Percentiles rank a stretch among this genome's conserved stretches.
These are phyloP conservation scores for Butorides virescens DNA, from an alignment of 2,113 vertebrate species.

Conservation along the genomic window DNA sequence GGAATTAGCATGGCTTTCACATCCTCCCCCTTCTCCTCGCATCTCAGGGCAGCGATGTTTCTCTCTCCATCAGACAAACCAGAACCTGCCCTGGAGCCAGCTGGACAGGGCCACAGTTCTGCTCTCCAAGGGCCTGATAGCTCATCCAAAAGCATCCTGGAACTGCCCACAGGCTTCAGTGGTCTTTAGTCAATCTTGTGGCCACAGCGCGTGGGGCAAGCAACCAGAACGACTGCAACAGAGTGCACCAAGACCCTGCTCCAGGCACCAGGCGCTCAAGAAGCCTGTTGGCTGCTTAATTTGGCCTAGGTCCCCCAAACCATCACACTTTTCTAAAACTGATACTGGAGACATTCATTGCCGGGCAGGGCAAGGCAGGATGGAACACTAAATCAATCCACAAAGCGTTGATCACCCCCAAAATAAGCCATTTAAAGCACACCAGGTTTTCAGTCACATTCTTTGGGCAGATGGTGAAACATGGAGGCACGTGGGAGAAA, in stretches of 20 bases:
- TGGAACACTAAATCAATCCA: neutral
- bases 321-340: neutral
- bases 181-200: neutral
- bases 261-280: neutral
- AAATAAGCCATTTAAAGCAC: neutral
- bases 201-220: neutral
- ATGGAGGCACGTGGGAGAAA: neutral
- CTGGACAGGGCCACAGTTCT: neutral
- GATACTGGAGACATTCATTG: neutral
- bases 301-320: neutral
- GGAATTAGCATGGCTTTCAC: conserved; percentile 33
- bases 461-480: neutral
- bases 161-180: neutral
- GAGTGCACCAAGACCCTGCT: neutral
- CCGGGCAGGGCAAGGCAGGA: neutral
- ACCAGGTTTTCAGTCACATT: neutral
- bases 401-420: neutral
- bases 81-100: neutral
- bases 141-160: neutral
- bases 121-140: neutral
- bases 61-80: neutral
- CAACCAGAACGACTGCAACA: neutral
- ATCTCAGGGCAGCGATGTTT: neutral
- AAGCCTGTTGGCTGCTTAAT: neutral
- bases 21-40: neutral